Conservation (phyloP, 2,797 vertebrate genomes). For the Betta splendens region DNA sequence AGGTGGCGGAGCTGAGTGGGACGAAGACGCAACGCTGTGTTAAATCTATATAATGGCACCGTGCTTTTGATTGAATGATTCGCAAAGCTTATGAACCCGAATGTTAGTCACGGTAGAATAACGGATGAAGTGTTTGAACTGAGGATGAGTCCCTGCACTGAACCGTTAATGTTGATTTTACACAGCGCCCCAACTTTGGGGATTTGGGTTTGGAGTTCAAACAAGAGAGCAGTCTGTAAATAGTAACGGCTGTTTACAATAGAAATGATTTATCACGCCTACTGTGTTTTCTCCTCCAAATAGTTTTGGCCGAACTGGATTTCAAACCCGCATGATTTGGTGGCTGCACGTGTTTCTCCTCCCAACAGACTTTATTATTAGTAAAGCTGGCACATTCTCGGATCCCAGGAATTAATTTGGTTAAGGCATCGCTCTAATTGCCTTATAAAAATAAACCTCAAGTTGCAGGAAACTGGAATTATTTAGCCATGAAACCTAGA, state of each 20-base stretch:
- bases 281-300: not conserved
- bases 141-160: no score
- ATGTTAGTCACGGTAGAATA: no score
- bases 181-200: no score
- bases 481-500: not conserved
- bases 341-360: not conserved
- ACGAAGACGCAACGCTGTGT: conserved; percentile 37
- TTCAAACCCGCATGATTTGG: not conserved
- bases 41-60: no score
- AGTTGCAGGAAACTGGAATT: not conserved
- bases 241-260: not conserved
- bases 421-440: not conserved
- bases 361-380: not conserved
- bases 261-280: not conserved
- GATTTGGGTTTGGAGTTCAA: no score
- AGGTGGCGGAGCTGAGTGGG: conserved; percentile 54
- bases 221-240: not conserved
- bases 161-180: no score
- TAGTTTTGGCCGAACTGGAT: not conserved
- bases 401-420: not conserved
- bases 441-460: not conserved
- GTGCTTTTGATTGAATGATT: no score
- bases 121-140: no score
- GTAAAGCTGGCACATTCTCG: not conserved
- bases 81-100: no score